These are phyloP conservation scores for Sabatieria punctata DNA, from an alignment of 2,888 invertebrate genomes.

Conservation along the genomic window DNA sequence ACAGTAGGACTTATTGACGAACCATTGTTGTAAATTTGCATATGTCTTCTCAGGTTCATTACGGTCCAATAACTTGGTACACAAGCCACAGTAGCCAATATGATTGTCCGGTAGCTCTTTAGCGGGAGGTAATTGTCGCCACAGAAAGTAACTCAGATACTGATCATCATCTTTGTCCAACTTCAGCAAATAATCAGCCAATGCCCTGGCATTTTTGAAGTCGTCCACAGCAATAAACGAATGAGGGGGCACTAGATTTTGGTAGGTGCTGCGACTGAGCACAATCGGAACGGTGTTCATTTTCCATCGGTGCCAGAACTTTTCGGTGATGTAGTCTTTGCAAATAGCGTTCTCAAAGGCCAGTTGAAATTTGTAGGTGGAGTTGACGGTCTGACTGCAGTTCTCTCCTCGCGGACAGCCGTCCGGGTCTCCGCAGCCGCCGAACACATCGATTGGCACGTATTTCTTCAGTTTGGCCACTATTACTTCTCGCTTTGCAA, in stretches of 20 bases:
- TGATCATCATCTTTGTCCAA: slow-evolving; percentile 29
- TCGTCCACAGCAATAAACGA: slow-evolving; percentile 33
- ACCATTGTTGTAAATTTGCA: too few species aligned
- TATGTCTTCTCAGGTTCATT: too few species aligned
- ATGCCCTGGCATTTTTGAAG: slow-evolving; percentile 26
- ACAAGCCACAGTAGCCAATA: too few species aligned
- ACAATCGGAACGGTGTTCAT: background rate
- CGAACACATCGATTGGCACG: background rate
- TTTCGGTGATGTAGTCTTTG: slow-evolving; percentile 9
- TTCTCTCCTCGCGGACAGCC: background rate
- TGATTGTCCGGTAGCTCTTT: too few species aligned
- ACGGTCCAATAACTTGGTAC: too few species aligned
- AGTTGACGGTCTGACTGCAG: slow-evolving; percentile 2
- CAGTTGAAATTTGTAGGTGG: slow-evolving; percentile 5
- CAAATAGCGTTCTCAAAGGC: slow-evolving; percentile 9
- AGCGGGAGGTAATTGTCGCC: too few species aligned
- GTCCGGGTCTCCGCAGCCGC: background rate
- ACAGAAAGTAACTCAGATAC: slow-evolving; percentile 32
- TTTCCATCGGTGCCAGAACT: slow-evolving; percentile 5
- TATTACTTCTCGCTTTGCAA: background rate
- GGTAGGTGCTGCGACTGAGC: slow-evolving; percentile 38
- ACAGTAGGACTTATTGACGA: too few species aligned
- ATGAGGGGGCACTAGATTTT: slow-evolving; percentile 20
- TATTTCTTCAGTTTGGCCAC: background rate
- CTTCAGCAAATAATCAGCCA: slow-evolving; percentile 30